Evolutionary conservation across 2,797 vertebrate species (phyloP).

Genomic region (Manis pentadactyla): DNA sequence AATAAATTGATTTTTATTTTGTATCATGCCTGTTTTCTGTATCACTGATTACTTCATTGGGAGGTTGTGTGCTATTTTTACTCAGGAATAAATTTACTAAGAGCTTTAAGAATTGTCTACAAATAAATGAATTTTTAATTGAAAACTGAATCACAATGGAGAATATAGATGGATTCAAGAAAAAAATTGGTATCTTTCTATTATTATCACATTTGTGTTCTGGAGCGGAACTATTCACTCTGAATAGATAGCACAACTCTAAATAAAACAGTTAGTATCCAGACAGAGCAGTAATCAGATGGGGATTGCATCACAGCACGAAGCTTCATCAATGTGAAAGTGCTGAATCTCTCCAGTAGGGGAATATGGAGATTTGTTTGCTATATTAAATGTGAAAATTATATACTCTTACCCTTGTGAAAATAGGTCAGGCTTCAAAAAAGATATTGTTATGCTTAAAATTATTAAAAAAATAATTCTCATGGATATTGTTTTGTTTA

Average conservation of each 20-base stretch:
- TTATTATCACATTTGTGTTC: conserved; percentile 53
- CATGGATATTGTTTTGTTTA: conserved; percentile 61
- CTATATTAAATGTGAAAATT: conserved; percentile 44
- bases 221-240: conserved; percentile 42
- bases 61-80: neutral
- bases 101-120: conserved; percentile 2
- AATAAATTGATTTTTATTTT: conserved; percentile 43
- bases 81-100: conserved; percentile 32
- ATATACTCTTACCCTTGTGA: conserved; percentile 48
- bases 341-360: neutral
- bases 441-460: conserved; percentile 61
- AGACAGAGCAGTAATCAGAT: conserved; percentile 26
- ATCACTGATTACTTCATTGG: neutral
- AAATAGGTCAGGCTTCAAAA: conserved; percentile 70
- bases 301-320: neutral
- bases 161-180: neutral
- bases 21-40: neutral
- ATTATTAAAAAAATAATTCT: conserved; percentile 64
- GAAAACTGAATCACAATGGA: conserved; percentile 38
- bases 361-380: conserved; percentile 1
- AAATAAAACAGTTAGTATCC: conserved; percentile 36
- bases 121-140: conserved; percentile 52
- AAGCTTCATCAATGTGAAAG: conserved; percentile 49
- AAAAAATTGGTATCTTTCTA: neutral
- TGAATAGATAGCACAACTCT: conserved; percentile 10